These are phyloP conservation scores for Drosophila subsilvestris DNA, from an alignment of 2,888 invertebrate genomes.

Conservation along the genomic window DNA sequence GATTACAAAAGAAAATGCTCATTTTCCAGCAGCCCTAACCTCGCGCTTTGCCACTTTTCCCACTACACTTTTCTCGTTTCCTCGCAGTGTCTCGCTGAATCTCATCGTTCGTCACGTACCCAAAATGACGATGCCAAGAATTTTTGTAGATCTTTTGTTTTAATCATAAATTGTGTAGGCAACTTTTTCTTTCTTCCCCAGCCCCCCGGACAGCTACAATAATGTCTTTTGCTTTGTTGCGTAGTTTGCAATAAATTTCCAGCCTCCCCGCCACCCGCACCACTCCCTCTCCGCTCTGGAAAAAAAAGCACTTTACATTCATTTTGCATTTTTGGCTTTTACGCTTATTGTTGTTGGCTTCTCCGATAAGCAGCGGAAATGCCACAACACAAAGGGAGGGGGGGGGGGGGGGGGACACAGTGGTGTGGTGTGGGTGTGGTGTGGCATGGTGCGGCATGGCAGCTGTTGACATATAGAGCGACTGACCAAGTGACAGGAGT, in stretches of 20 bases:
- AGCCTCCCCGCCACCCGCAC: slow-evolving; percentile 4
- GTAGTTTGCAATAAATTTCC: slow-evolving; percentile 53
- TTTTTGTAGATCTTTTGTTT: slow-evolving; percentile 70
- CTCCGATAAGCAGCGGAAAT: slow-evolving; percentile 50
- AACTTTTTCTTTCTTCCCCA: too few relatives aligned
- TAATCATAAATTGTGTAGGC: slow-evolving; percentile 66
- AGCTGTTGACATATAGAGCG: slow-evolving; percentile 31
- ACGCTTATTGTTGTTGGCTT: slow-evolving; percentile 37
- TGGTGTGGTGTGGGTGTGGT: not conserved
- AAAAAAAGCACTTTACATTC: slow-evolving; percentile 63
- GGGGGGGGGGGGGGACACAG: not conserved
- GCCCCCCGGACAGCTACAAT: slow-evolving; percentile 41
- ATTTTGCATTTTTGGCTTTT: slow-evolving; percentile 67
- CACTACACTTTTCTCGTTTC: not conserved
- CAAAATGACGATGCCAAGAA: slow-evolving; percentile 50
- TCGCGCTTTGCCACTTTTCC: not conserved
- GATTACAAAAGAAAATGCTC: slow-evolving; percentile 51
- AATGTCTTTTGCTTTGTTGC: slow-evolving; percentile 44
- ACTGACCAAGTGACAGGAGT: slow-evolving; percentile 29
- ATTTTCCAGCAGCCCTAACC: slow-evolving; percentile 16
- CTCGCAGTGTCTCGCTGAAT: slow-evolving; percentile 12
- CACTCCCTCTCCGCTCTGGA: slow-evolving; percentile 10
- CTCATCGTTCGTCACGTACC: slow-evolving; percentile 66
- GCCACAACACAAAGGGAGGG: too few relatives aligned
- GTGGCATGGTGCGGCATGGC: not conserved